phyloP scores from a whole-genome alignment of 2,113 vertebrate species.

The Podarcis cretensis region DNA sequence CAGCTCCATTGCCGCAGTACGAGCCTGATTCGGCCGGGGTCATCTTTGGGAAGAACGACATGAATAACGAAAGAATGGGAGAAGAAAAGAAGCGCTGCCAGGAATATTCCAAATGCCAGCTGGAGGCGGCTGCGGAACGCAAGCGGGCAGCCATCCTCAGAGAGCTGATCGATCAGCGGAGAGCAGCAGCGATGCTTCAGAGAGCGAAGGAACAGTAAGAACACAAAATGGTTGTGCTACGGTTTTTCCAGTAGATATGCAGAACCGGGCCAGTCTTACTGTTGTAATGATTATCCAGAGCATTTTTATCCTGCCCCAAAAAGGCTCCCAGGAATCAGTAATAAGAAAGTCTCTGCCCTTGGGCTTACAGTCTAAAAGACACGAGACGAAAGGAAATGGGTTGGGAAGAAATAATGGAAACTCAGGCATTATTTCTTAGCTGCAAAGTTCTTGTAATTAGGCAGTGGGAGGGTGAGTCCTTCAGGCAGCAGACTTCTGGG shows the following conservation, averaged over 20 bases:
- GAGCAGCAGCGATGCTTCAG: conserved; percentile 75
- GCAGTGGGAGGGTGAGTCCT: no score
- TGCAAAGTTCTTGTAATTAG: no score
- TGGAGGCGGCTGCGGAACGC: conserved; percentile 59
- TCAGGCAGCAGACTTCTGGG: no score
- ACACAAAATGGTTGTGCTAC: neutral
- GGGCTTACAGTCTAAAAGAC: no score
- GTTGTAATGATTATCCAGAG: neutral
- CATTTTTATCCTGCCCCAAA: neutral
- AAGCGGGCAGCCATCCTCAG: conserved; percentile 67
- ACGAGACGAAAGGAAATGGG: no score
- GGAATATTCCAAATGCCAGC: conserved; percentile 72
- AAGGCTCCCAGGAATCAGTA: no score
- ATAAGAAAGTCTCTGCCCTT: no score
- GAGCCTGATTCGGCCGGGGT: conserved; percentile 62
- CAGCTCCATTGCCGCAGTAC: conserved; percentile 52
- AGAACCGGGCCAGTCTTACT: neutral
- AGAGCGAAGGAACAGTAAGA: conserved; percentile 76
- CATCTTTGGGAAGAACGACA: conserved; percentile 66
- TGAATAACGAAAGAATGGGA: conserved; percentile 29
- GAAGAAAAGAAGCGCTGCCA: conserved; percentile 67
- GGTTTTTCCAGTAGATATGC: neutral
- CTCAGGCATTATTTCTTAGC: no score
- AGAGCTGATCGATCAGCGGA: conserved; percentile 70
- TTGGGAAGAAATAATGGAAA: no score